Evolutionary conservation across 2,797 vertebrate genomes (phyloP).

Genomic region (Iguana delicatissima): DNA sequence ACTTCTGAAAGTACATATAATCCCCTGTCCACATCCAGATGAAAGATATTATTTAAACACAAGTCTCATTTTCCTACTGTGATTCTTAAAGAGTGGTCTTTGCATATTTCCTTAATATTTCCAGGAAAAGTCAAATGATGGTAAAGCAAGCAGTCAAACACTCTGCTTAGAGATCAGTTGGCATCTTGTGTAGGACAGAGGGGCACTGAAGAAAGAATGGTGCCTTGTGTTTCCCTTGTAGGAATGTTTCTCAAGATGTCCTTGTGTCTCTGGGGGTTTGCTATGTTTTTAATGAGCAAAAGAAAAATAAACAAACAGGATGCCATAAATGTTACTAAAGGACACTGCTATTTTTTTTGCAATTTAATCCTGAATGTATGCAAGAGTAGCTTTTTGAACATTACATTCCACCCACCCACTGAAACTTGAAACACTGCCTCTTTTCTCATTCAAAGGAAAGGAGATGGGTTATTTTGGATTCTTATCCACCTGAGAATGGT

Average conservation of each 20-base stretch:
- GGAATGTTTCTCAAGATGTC: neutral
- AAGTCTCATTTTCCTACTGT: neutral
- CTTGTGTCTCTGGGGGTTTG: neutral
- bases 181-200: neutral
- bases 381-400: conserved; percentile 10
- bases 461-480: neutral
- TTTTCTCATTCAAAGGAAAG: conserved; percentile 1
- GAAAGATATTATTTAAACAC: neutral
- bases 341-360: neutral
- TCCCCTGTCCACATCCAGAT: neutral
- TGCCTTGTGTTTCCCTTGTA: neutral
- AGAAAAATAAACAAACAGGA: neutral
- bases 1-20: neutral
- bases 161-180: neutral
- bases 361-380: conserved; percentile 25
- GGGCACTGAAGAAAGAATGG: neutral
- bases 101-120: neutral
- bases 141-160: neutral
- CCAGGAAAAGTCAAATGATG: neutral
- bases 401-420: neutral
- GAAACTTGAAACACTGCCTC: neutral
- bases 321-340: neutral
- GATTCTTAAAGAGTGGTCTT: neutral
- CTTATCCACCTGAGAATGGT: conserved; percentile 1
- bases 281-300: neutral